Conservation (phyloP, 2,797 vertebrate genomes). For the Neoniphon sammara region DNA sequence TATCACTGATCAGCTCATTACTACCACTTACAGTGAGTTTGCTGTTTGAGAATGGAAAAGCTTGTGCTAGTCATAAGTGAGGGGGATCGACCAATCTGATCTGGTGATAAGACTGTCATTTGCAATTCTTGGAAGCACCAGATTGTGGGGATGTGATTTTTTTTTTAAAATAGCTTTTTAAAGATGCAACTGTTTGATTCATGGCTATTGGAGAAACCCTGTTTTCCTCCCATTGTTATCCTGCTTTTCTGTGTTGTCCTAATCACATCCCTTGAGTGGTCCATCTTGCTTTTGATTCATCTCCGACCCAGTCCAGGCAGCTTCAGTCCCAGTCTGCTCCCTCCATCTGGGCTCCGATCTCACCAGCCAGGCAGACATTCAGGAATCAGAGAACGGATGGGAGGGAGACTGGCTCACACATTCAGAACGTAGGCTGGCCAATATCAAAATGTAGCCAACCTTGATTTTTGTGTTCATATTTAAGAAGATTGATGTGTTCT, state of each 20-base stretch:
- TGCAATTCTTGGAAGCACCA: constrained; percentile 2
- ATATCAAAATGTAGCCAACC: constrained; percentile 16
- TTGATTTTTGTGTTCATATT: constrained; percentile 19
- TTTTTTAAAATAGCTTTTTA: background rate
- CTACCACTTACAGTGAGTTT: too few species aligned
- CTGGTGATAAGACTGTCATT: too few species aligned
- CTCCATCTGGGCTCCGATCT: constrained; percentile 24
- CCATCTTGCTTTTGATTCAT: constrained; percentile 24
- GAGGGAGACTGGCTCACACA: background rate
- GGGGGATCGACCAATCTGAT: too few species aligned
- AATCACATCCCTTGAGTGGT: constrained; percentile 4
- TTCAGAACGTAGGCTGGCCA: constrained; percentile 8
- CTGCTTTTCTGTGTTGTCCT: background rate
- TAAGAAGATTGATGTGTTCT: constrained; percentile 35
- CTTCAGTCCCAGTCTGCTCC: constrained; percentile 2
- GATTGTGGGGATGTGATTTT: background rate
- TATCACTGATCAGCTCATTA: too few species aligned
- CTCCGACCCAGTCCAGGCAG: constrained; percentile 6
- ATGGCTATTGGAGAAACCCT: background rate
- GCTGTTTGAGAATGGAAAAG: too few species aligned
- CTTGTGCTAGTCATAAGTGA: too few species aligned
- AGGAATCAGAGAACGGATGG: constrained; percentile 14
- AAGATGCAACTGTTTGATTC: background rate
- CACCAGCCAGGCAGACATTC: constrained; percentile 19
- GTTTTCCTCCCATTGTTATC: background rate